Evolutionary conservation across 1,140 invertebrate species (phyloP), one percentile per base, ranked within the genome.

Genomic region (Sarcophaga bullata): DNA sequence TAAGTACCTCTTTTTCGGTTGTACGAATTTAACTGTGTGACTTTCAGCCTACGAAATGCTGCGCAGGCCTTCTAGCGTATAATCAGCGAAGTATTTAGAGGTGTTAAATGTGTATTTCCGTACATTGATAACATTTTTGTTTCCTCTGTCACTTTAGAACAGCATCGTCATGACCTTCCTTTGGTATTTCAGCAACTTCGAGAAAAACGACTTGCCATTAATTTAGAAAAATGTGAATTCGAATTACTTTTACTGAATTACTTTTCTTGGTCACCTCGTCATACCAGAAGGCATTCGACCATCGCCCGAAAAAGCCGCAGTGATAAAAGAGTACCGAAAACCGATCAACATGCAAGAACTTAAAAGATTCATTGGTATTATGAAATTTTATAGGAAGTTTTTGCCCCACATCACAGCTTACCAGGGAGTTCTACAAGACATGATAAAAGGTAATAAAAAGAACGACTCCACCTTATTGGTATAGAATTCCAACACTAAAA

Each of bases 91-190:
- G 85, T 92, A 0, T 85, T 92, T 5, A 9, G 85, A 75, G 91
- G 85, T 19, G 83, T 82, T 87, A 89, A 86, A 13, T 84, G 90
- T 15, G 85, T 87, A n/a, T 91, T 88, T 81, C 73, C 73, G 6
- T 87, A 83, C 72, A 80, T 84, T 58, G 92, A 93, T 83, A 93
- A 93, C n/a, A 90, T 94, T 49, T 85, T 93, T 3, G 85, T 93
- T 8, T 91, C 73, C 68, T 90, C 87, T 4, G 82, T 76, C 73
- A 81, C 82, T 19, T n/a, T n/a, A n/a, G n/a, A n/a, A n/a, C n/a
- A n/a, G n/a, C n/a, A n/a, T n/a, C n/a, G n/a, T 0, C 10, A 81
- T 46, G 86, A 90, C 73, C 78, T 87, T 8, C 49, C 84, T n/a
- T n/a, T 80, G 48, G 52, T 88, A 4, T 87, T 87, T 17, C 68